Evolutionary conservation across 2,888 invertebrate genomes (phyloP).

Genomic region (Scaptomyza flava): DNA sequence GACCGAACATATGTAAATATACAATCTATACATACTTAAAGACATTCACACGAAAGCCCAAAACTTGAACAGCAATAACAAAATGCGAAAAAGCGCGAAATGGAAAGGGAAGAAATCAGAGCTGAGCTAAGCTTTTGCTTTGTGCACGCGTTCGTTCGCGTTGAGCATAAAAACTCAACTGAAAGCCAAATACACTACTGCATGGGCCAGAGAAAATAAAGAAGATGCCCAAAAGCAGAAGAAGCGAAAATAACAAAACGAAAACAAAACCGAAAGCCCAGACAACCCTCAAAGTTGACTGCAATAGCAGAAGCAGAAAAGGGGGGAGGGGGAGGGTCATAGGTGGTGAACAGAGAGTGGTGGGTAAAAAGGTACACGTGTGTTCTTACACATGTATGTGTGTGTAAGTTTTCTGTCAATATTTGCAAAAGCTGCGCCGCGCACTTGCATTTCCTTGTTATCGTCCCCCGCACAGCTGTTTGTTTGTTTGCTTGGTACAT

Average conservation of each 20-base stretch:
- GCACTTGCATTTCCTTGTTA: constrained; percentile 66
- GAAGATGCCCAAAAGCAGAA: constrained; percentile 57
- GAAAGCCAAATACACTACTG: constrained; percentile 66
- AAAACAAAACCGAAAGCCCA: constrained; percentile 17
- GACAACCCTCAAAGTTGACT: constrained; percentile 39
- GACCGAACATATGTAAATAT: background rate
- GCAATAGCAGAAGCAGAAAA: constrained; percentile 12
- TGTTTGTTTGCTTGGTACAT: constrained; percentile 28
- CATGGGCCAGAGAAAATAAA: constrained; percentile 52
- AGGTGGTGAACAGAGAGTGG: background rate
- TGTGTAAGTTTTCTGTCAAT: constrained; percentile 35
- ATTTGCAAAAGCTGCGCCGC: constrained; percentile 58
- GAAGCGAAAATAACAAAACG: constrained; percentile 34
- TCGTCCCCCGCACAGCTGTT: constrained; percentile 58
- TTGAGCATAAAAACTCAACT: constrained; percentile 69
- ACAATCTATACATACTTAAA: constrained; percentile 16
- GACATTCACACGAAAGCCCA: constrained; percentile 35
- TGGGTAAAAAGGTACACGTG: constrained; percentile 2
- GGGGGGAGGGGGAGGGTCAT: too few species aligned
- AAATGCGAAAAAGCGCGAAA: constrained; percentile 33
- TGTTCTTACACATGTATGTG: constrained; percentile 1
- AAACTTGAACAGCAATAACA: constrained; percentile 42
- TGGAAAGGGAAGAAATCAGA: constrained; percentile 17
- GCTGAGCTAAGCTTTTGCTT: constrained; percentile 38
- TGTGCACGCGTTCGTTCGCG: constrained; percentile 66